Percentiles rank a stretch among this genome's conserved stretches.
phyloP scores from a whole-genome alignment of 1,140 invertebrate genomes.

The Solenopsis invicta region DNA sequence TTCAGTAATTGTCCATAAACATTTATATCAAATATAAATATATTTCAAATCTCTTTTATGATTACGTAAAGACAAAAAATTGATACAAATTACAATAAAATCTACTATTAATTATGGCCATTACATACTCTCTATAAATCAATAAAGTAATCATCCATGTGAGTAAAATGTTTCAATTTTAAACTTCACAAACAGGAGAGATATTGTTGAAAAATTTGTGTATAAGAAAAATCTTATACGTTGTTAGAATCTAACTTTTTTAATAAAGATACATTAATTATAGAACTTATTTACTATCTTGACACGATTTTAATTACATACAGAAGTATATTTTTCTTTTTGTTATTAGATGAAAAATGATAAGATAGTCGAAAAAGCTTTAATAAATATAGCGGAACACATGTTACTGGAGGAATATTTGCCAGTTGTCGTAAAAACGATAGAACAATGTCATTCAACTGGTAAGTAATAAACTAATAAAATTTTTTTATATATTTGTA shows the following conservation, averaged over 20 bases:
- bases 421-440: neutral
- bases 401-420: constrained; percentile 7
- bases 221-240: neutral
- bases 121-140: neutral
- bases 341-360: constrained; percentile 63
- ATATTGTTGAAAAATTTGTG: neutral
- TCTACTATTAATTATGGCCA: neutral
- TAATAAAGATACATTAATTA: neutral
- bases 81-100: too few species aligned
- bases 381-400: neutral
- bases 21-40: neutral
- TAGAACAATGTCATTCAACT: neutral
- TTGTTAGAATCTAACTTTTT: neutral
- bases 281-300: neutral
- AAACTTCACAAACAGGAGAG: neutral
- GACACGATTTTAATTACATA: neutral
- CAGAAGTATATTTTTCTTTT: neutral
- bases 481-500: too few species aligned
- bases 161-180: neutral
- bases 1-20: neutral
- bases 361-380: constrained; percentile 11
- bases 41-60: neutral
- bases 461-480: constrained; percentile 6
- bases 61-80: neutral
- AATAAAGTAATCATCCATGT: neutral